phyloP scores from a whole-genome alignment of 1,140 invertebrate species.

The Macrobrachium nipponense region DNA sequence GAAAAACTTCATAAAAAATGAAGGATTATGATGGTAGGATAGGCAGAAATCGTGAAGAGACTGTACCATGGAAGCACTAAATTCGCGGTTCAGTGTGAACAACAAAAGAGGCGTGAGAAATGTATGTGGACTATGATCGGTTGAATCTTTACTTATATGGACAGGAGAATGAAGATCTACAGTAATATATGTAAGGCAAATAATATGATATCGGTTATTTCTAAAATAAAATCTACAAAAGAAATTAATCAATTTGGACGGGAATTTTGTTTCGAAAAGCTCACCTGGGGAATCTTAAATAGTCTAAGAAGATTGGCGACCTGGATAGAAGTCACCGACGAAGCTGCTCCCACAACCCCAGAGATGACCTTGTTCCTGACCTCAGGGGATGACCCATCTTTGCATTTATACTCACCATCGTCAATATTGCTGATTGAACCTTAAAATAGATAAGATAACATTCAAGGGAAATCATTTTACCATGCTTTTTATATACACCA shows the following conservation, averaged over 20 bases:
- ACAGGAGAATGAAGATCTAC: not conserved
- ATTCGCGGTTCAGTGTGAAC: too few species aligned
- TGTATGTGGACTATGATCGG: too few species aligned
- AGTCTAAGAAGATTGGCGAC: conserved; percentile 93
- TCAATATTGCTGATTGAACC: conserved; percentile 96
- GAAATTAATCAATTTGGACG: not conserved
- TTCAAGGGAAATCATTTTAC: not conserved
- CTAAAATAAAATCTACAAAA: too few species aligned
- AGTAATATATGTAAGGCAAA: not conserved
- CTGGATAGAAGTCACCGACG: conserved; percentile 95
- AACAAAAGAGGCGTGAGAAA: too few species aligned
- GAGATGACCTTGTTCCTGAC: conserved; percentile 87
- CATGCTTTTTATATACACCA: too few species aligned
- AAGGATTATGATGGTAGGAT: too few species aligned
- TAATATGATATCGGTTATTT: too few species aligned
- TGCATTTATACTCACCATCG: conserved; percentile 87
- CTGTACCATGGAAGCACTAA: too few species aligned
- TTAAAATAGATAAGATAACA: not conserved
- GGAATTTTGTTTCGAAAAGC: not conserved
- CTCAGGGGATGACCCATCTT: conserved; percentile 77
- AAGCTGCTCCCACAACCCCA: conserved; percentile 94
- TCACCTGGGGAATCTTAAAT: conserved; percentile 95
- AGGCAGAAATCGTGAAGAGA: too few species aligned
- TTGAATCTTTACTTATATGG: too few species aligned
- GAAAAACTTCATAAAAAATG: too few species aligned